Percentiles rank a stretch among this genome's conserved stretches.
These are phyloP conservation scores for Bellardia bayeri DNA, from an alignment of 2,888 invertebrate species.

Conservation along the genomic window DNA sequence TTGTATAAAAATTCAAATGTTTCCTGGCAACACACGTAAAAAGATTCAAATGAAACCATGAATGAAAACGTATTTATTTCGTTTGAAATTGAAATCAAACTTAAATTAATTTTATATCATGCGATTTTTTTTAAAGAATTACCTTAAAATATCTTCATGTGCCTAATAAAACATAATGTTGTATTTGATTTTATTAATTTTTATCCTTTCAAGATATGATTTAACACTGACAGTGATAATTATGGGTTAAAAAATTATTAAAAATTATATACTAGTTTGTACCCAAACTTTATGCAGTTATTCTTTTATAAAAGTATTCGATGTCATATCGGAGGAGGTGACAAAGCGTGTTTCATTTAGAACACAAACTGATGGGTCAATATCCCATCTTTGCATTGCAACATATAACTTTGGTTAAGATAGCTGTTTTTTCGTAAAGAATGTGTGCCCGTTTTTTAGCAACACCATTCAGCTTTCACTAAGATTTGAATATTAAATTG, in stretches of 20 bases:
- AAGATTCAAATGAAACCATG: neutral
- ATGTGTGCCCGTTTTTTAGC: no score
- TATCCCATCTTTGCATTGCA: no score
- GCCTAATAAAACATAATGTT: constrained; percentile 29
- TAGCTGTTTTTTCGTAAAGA: no score
- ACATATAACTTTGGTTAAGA: no score
- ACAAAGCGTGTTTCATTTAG: no score
- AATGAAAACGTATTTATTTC: neutral
- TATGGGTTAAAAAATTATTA: constrained; percentile 29
- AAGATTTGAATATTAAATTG: no score
- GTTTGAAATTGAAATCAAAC: neutral
- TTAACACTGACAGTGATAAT: constrained; percentile 25
- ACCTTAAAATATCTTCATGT: neutral
- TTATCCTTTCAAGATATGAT: neutral
- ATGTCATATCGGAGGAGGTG: no score
- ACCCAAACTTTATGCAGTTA: no score
- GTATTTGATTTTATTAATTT: no score
- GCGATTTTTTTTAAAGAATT: neutral
- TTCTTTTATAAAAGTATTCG: no score
- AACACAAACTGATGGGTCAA: no score
- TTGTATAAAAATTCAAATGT: constrained; percentile 33
- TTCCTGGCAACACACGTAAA: neutral
- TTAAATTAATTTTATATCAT: neutral
- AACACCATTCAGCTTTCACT: no score
- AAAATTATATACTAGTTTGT: neutral